Evolutionary conservation across 2,113 vertebrate genomes (phyloP).

Genomic region (Atractosteus spatula): DNA sequence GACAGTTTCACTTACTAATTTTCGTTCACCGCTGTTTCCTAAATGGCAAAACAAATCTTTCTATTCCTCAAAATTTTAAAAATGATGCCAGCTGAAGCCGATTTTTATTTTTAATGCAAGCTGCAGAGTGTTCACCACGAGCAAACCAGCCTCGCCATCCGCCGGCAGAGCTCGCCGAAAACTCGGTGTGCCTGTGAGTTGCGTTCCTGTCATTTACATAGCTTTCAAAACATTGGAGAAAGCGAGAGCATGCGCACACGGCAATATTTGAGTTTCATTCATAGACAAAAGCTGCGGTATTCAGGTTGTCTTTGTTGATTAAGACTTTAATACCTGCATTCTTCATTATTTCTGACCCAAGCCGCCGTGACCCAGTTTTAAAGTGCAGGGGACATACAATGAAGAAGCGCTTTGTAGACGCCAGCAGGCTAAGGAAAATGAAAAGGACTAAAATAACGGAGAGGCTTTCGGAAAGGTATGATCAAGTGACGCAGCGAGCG

Average conservation of each 20-base stretch:
- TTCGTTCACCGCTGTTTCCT: no score
- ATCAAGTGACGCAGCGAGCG: constrained; percentile 11
- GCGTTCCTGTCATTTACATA: constrained; percentile 1
- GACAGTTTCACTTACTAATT: no score
- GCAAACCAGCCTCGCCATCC: neutral
- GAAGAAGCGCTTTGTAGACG: constrained; percentile 75
- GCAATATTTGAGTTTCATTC: constrained; percentile 17
- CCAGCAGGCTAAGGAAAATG: constrained; percentile 69
- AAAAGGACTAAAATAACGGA: constrained; percentile 69
- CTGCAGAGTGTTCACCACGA: no score
- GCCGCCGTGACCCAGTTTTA: constrained; percentile 32
- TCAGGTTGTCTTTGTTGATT: constrained; percentile 42
- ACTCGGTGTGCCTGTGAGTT: neutral
- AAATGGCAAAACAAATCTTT: no score
- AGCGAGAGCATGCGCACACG: constrained; percentile 30
- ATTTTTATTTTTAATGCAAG: no score
- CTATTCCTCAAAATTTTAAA: no score
- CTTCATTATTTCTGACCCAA: neutral
- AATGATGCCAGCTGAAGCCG: no score
- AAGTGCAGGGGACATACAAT: constrained; percentile 55
- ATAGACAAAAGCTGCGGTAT: constrained; percentile 22
- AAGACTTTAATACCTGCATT: constrained; percentile 8
- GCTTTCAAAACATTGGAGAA: constrained; percentile 15
- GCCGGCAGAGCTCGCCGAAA: neutral
- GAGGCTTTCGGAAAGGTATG: constrained; percentile 69